A percentile compares a stretch with the other conserved stretches of the same genome.
phyloP scores from a whole-genome alignment of 2,797 vertebrate species.

The Euphonia xanthogaster region DNA sequence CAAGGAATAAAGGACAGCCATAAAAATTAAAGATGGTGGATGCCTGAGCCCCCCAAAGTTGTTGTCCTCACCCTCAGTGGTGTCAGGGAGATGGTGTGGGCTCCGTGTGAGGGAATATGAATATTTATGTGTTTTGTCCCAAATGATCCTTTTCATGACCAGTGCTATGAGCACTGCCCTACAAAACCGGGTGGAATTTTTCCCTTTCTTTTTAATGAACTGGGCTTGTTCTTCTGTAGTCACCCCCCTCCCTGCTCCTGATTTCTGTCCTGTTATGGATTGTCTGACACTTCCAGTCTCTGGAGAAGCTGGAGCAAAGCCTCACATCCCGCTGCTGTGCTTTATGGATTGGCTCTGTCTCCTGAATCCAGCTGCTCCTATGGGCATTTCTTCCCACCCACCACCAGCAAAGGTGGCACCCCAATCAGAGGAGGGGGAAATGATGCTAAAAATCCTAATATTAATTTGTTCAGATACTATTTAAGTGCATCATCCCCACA shows the following conservation, averaged over 20 bases:
- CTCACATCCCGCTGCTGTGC: background rate
- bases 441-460: background rate
- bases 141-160: rapidly evolving
- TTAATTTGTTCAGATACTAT: background rate
- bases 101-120: rapidly evolving
- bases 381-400: background rate
- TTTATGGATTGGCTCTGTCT: background rate
- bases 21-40: background rate
- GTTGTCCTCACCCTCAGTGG: background rate
- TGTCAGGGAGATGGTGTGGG: background rate
- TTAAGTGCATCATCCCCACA: background rate
- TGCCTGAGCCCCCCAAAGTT: background rate
- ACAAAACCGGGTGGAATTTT: background rate
- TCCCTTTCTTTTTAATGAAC: background rate
- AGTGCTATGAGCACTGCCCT: background rate
- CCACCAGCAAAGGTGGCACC: background rate
- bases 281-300: constrained; percentile 33
- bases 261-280: constrained; percentile 22
- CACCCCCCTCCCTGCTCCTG: rapidly evolving
- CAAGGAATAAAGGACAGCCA: background rate
- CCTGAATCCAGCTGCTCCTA: background rate
- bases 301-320: background rate
- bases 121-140: background rate
- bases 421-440: background rate
- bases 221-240: background rate